These are phyloP conservation scores for Cygnus atratus DNA, from an alignment of 2,113 vertebrate genomes.

Conservation along the genomic window DNA sequence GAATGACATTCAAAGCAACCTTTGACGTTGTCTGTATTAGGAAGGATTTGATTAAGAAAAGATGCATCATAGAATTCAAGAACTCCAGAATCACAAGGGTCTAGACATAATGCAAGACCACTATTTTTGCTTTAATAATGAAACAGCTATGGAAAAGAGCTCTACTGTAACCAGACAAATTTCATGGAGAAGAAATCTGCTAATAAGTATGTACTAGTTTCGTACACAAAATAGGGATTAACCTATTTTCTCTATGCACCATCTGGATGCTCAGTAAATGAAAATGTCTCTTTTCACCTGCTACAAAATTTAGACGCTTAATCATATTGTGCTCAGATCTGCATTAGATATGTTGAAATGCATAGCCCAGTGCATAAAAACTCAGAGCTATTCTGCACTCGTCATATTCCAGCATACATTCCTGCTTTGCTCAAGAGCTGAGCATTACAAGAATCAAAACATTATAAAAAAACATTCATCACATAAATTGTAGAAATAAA, in stretches of 20 bases:
- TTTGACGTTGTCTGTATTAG: neutral
- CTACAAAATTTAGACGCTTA: constrained; percentile 22
- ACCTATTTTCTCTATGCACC: constrained; percentile 43
- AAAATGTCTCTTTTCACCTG: constrained; percentile 42
- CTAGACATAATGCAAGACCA: neutral
- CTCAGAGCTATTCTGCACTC: neutral
- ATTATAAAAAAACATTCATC: neutral
- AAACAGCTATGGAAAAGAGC: constrained; percentile 1
- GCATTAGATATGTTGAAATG: neutral
- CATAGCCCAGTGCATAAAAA: neutral
- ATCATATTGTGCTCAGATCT: neutral
- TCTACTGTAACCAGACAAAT: constrained; percentile 36
- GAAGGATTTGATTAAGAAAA: constrained; percentile 14
- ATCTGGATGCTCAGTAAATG: constrained; percentile 50
- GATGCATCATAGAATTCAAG: neutral
- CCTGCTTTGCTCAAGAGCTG: neutral
- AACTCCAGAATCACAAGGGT: neutral
- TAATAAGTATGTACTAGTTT: constrained; percentile 31
- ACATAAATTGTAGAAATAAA: neutral
- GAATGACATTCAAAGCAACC: neutral
- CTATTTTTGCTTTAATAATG: neutral
- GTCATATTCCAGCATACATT: neutral
- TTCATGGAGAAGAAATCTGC: constrained; percentile 18
- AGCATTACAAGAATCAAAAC: neutral
- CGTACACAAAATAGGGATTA: constrained; percentile 47